phyloP scores from a whole-genome alignment of 1,140 invertebrate genomes.

The Drosophila pallidifrons region DNA sequence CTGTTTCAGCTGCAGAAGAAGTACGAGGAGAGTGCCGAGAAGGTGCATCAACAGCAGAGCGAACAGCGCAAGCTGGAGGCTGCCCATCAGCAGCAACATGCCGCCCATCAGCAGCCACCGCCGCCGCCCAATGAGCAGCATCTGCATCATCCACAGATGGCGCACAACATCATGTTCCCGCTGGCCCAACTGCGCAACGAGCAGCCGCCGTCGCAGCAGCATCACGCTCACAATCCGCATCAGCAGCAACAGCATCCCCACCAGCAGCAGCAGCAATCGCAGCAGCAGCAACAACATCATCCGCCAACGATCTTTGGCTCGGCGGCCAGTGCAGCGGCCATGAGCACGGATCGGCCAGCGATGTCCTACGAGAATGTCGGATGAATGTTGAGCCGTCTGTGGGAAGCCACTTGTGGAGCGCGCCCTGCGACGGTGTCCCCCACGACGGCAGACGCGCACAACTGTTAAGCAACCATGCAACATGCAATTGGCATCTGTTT shows the following conservation, averaged over 20 bases:
- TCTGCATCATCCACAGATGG: constrained; percentile 79
- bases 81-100: constrained; percentile 69
- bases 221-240: constrained; percentile 74
- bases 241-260: constrained; percentile 70
- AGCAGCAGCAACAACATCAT: constrained; percentile 67
- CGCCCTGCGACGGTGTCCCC: constrained; percentile 77
- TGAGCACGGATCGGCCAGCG: constrained; percentile 73
- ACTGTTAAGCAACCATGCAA: constrained; percentile 47
- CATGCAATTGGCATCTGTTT: constrained; percentile 25
- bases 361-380: constrained; percentile 84
- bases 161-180: constrained; percentile 83
- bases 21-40: constrained; percentile 73
- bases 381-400: constrained; percentile 84
- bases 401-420: constrained; percentile 83
- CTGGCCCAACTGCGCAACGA: constrained; percentile 75
- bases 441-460: constrained; percentile 75
- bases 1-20: constrained; percentile 81
- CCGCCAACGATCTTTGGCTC: constrained; percentile 70
- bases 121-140: constrained; percentile 78
- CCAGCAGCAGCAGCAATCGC: constrained; percentile 62
- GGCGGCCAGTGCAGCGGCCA: constrained; percentile 47
- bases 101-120: constrained; percentile 78
- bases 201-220: constrained; percentile 64
- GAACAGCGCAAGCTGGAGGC: constrained; percentile 77
- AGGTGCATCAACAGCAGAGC: constrained; percentile 72